Conservation (phyloP, 2,888 invertebrate genomes). For the Nemotelus nigrinus region DNA sequence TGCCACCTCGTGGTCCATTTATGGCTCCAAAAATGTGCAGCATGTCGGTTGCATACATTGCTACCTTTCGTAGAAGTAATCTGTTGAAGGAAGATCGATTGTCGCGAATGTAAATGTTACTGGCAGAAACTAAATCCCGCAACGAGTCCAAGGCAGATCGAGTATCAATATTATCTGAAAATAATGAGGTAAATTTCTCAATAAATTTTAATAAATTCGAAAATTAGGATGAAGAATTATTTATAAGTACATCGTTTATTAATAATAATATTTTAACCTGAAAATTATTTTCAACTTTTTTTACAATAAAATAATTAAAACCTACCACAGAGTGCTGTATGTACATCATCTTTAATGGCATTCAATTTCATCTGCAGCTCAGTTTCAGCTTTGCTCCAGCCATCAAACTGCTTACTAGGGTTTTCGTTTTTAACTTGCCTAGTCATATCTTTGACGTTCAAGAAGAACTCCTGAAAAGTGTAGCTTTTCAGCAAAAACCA, state of each 20-base stretch:
- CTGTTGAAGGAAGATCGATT: slow-evolving; percentile 69
- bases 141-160: slow-evolving; percentile 84
- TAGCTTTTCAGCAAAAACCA: background rate
- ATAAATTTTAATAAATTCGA: background rate
- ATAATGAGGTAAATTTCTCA: slow-evolving; percentile 23
- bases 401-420: slow-evolving; percentile 67
- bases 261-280: no score
- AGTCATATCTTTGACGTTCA: slow-evolving; percentile 85
- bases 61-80: slow-evolving; percentile 79
- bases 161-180: slow-evolving; percentile 91
- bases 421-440: slow-evolving; percentile 62
- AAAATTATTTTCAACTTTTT: no score
- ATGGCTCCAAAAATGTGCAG: slow-evolving; percentile 82
- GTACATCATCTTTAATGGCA: slow-evolving; percentile 73
- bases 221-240: background rate
- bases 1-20: slow-evolving; percentile 70
- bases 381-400: slow-evolving; percentile 78
- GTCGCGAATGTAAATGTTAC: slow-evolving; percentile 85
- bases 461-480: slow-evolving; percentile 83
- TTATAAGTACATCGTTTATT: no score
- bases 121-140: slow-evolving; percentile 84
- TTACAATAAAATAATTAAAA: background rate
- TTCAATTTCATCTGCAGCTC: slow-evolving; percentile 74
- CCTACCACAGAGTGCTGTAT: slow-evolving; percentile 86
- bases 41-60: slow-evolving; percentile 85